Evolutionary conservation across 2,888 invertebrate species (phyloP), one percentile per base, ranked within the genome.

Genomic region (Zeuzera pyrina): DNA sequence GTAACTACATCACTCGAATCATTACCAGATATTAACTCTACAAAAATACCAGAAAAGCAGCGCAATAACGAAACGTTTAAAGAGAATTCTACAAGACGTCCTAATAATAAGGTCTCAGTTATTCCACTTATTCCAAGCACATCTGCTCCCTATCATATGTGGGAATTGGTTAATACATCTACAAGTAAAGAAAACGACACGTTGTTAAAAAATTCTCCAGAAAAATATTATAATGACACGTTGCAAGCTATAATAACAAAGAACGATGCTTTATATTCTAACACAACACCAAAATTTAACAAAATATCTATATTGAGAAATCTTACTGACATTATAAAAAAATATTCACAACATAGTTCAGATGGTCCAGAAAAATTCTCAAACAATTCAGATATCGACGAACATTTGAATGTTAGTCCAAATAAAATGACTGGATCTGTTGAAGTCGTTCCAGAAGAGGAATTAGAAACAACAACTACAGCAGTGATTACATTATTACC

Each of bases 401-500:
- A 73, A 42, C 60, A 69, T 36, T 54, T 63, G 0, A 60, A 65
- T 33, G n/a, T n/a, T n/a, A 57, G 55, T 26, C 57, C 52, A 29
- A 59, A 58, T 33, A 74, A 76, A 55, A 70, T 73, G 53, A 69
- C 63, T 21, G 81, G 81, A 21, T 71, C 66, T 10, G 79, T 81
- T 19, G 81, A 81, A 61, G 70, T 79, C n/a, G 71, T 79, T 12
- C 60, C 66, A 7, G 79, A 81, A 34, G 81, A 78, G 14, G 73
- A 73, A 38, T 35, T 74, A 34, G 73, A 74, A 35, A 57, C 61
- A n/a, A 79, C 79, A 21, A 77, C 81, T 11, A 47, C 70, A 10
- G 61, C 53, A 38, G 63, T 83, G 8, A 76, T 84, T 11, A 93
- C 92, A 1, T 64, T 93, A 24, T 73, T 92, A 34, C 93, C 93